These are phyloP conservation scores for Clunio marinus DNA, from an alignment of 2,888 invertebrate genomes.

Conservation along the genomic window DNA sequence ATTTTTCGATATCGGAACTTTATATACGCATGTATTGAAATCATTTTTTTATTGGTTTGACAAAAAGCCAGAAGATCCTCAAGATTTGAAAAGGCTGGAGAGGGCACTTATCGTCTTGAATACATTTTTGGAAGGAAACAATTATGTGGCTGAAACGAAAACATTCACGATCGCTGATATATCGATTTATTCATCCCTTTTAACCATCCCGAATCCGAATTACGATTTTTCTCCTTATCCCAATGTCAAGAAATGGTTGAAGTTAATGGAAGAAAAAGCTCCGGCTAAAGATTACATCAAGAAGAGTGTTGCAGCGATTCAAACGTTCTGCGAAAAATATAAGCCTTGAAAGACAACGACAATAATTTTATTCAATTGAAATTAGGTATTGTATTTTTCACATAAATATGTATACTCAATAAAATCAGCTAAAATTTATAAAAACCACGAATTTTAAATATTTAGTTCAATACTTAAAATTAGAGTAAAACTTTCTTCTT, in stretches of 20 bases:
- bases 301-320: background rate
- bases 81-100: constrained; percentile 60
- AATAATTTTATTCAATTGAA: constrained; percentile 57
- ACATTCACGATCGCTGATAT: constrained; percentile 66
- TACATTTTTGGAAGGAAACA: constrained; percentile 61
- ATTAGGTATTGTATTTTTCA: constrained; percentile 53
- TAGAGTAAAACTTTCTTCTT: too few species aligned
- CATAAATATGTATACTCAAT: too few species aligned
- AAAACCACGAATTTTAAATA: too few species aligned
- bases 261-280: background rate
- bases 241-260: constrained; percentile 36
- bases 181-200: too few species aligned
- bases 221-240: constrained; percentile 55
- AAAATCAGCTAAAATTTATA: too few species aligned
- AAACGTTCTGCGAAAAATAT: too few species aligned
- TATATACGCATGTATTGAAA: constrained; percentile 61
- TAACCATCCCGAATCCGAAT: constrained; percentile 58
- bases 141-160: constrained; percentile 62
- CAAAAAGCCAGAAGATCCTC: constrained; percentile 56
- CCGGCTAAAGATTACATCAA: background rate
- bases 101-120: constrained; percentile 62
- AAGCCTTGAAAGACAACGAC: constrained; percentile 43
- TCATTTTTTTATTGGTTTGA: constrained; percentile 59
- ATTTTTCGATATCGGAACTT: constrained; percentile 67
- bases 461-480: too few species aligned